Base-by-base conservation (phyloP, 2,797 vertebrate species). In the Microctenopoma steveboyesi region DNA sequence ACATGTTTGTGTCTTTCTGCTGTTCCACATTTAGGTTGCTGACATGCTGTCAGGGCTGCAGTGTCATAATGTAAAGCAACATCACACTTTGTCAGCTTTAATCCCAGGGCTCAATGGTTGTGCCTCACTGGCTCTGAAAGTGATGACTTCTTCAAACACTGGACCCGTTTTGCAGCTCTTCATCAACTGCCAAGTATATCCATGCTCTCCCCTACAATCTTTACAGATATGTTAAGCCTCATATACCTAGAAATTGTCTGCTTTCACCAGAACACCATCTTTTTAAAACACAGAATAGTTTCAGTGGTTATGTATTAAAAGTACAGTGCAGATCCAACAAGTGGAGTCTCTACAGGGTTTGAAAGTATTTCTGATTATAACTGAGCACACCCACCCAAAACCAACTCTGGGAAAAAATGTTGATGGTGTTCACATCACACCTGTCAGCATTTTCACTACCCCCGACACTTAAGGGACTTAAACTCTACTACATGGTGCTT, bases 21-120 rank as follows among this genome's bases (percentile, higher is more conserved):
- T 25, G 62, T 39, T 74, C 22, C 50, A 68, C 59, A 49, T 67
- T 54, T 39, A 45, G 35, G 50, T 49, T n/a, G 5, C 35, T 22
- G 54, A 59, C 54, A 60, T 48, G 55, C 72, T 62, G 68, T 72
- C 64, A 69, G 30, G 43, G 28, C 18, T 0, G 39, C 43, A 48
- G 47, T 60, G 49, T 68, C 35, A 15, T 45, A 54, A 45, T 27
- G 35, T 35, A 35, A 35, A 35, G 58, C 49, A 35, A 42, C 51
- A 58, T 74, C 64, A 52, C 37, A 62, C 46, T 64, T 25, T 56
- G 28, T 49, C 68, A 61, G 57, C 54, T 63, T 53, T 72, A 33
- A 55, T 48, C 40, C n/a, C 15, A 37, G 11, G n/a, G 50, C 33
- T 46, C 9, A 28, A 48, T 12, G 30, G 18, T 42, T 58, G 37